Base-by-base conservation (phyloP, 2,113 vertebrate genomes). In the Takifugu bimaculatus region DNA sequence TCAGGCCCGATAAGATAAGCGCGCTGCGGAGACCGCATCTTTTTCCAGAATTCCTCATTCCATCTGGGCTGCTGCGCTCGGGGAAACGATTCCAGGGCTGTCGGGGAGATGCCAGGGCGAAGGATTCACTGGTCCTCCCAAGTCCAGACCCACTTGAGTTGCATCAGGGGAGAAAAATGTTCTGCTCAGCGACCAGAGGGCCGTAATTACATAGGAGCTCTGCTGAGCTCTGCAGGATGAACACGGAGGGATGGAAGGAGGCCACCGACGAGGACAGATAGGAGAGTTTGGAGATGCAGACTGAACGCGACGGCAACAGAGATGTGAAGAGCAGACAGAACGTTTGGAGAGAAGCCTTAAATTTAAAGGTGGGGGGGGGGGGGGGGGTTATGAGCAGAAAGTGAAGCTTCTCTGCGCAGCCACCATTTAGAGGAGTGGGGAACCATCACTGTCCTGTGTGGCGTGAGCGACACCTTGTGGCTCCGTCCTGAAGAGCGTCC, bases 121-220 rank as follows among this genome's bases (percentile, higher is more conserved):
- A 68, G 50, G 65, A 80, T 85, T 66, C 65, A 51, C 79, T 82
- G 61, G 79, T 78, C 77, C 68, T 76, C 10, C 20, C 61, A 53
- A 72, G 78, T 73, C 78, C 81, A 80, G 77, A 71, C 74, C 74
- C 66, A 73, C 25, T 0, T 9, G 52, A 72, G 79, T 88, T 88
- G 85, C 88, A 90, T 91, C 88, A 91, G 87, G 76, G 66, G 65
- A 78, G 70, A 91, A 91, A 89, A 90, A 90, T 90, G 85, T 86
- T 80, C 25, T 58, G 70, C 84, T 91, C 88, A 90, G 89, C 90
- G 81, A 90, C 87, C 87, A 79, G 54, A 54, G 80, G 65, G 68
- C 82, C 74, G 78, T 90, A 90, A 91, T 91, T 91, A 91, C 83
- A 90, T 68, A 89, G 85, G n/a, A 85, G 71, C 78, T 69, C 45